These are phyloP conservation scores for Drosophila kanapiae DNA, from an alignment of 1,140 invertebrate genomes.

Conservation along the genomic window DNA sequence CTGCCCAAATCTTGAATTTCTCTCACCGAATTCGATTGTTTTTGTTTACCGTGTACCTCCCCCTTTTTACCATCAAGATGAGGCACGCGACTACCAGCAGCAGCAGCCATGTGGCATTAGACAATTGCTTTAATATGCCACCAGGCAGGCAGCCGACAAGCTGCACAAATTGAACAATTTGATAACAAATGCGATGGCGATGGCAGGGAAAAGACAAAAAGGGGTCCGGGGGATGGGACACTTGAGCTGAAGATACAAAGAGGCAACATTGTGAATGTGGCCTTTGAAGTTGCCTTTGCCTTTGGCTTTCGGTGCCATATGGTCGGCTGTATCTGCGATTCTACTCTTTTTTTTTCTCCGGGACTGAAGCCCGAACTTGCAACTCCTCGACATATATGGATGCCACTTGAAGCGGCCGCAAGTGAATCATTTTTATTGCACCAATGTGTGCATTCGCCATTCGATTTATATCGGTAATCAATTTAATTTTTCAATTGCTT, in stretches of 20 bases:
- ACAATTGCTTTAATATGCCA: conserved; percentile 82
- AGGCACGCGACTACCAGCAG: conserved; percentile 78
- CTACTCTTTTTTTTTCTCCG: neutral
- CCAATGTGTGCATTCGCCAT: conserved; percentile 56
- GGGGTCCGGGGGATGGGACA: conserved; percentile 11
- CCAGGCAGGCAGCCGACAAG: conserved; percentile 58
- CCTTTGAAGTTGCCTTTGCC: conserved; percentile 70
- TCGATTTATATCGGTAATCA: conserved; percentile 74
- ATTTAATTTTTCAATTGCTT: conserved; percentile 78
- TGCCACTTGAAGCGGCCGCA: conserved; percentile 42
- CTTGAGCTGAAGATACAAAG: conserved; percentile 64
- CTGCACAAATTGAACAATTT: conserved; percentile 80
- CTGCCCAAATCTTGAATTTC: neutral
- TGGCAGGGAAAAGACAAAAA: conserved; percentile 3
- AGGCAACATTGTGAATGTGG: conserved; percentile 63
- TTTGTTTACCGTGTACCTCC: conserved; percentile 10
- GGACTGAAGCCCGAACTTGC: conserved; percentile 44
- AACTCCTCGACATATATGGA: conserved; percentile 58
- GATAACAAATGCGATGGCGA: conserved; percentile 58
- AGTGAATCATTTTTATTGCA: conserved; percentile 79
- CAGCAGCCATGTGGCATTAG: conserved; percentile 76
- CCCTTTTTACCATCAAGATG: conserved; percentile 3
- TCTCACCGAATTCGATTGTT: neutral
- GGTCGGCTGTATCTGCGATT: conserved; percentile 49
- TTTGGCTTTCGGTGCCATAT: conserved; percentile 62